A percentile compares a stretch with the other conserved stretches of the same genome.
Conservation (phyloP, 2,797 vertebrate genomes). For the Halcyon chelicuti region DNA sequence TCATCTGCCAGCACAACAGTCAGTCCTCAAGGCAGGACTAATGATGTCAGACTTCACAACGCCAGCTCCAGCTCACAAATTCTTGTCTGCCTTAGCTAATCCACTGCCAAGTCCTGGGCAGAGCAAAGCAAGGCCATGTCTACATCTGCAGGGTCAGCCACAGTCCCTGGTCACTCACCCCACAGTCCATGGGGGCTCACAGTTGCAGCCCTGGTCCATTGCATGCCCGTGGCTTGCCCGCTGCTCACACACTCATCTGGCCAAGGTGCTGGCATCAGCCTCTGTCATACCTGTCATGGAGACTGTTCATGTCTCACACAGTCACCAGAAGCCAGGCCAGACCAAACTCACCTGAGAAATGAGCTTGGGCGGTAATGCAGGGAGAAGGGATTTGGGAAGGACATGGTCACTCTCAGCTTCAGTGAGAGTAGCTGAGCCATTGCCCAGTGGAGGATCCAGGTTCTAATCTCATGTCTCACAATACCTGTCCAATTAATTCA, state of each 20-base stretch:
- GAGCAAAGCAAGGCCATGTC: neutral
- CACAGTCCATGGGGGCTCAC: accelerated
- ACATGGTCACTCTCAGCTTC: slow-evolving; percentile 16
- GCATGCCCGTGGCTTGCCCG: neutral
- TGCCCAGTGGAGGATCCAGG: slow-evolving; percentile 37
- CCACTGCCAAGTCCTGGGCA: neutral
- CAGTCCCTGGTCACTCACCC: neutral
- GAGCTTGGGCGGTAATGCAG: neutral
- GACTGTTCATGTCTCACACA: accelerated
- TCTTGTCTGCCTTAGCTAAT: neutral
- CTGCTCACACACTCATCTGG: neutral
- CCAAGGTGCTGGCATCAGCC: neutral
- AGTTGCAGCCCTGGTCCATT: accelerated
- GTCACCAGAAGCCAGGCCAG: neutral
- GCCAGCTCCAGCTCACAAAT: neutral
- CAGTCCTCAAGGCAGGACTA: neutral
- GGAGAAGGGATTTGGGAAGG: neutral
- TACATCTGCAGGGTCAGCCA: neutral
- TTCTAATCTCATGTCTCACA: slow-evolving; percentile 57
- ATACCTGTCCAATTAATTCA: slow-evolving; percentile 13
- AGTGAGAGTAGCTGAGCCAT: slow-evolving; percentile 12
- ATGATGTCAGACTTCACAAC: neutral
- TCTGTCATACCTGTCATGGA: accelerated
- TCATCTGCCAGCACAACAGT: neutral
- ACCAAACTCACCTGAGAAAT: neutral